Base-by-base conservation (phyloP, 2,797 vertebrate species). In the Meriones psammophilus region DNA sequence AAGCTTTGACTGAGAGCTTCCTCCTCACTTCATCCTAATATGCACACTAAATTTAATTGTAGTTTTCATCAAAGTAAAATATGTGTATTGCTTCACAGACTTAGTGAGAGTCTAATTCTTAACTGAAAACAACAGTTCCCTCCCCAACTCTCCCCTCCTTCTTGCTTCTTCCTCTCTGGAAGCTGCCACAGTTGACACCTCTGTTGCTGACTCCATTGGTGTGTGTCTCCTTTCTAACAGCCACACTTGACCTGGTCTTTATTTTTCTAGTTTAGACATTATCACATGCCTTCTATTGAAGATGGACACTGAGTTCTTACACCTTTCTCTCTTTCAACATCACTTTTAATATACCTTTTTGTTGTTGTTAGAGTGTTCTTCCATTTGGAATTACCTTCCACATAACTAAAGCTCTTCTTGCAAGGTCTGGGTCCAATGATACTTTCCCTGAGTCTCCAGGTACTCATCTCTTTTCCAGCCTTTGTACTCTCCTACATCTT, bases 1-100 rank as follows among this genome's bases (percentile, higher is more conserved):
- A 58, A 28, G 33, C 62, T 89, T 79, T 77, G 28, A 54, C 30
- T n/a, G 10, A 78, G 60, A 54, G 42, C 50, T 77, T 92, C 78
- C 26, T 88, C 13, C 10, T 36, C 60, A 33, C 36, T 22, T 90
- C 71, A 10, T 77, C 68, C 64, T 89, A 50, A 89, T 69, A 6
- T 69, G 5, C 33, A 78, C 69, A 39, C 74, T 20, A 17, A 56
- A 81, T 91, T 94, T 95, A 28, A 89, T 91, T 74, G 92, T 81
- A 77, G 95, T 83, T 86, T 80, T 88, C 56, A 88, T 90, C 4
- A 30, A 81, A 81, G 58, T 88, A 88, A 94, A 93, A 58, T n/a
- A 58, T 71, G 14, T 62, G n/a, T 87, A 26, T 83, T 79, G 33
- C 92, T 88, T 80, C 78, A 96, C 22, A 96, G 60, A 93, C 77